A percentile compares a stretch with the other conserved stretches of the same genome.
phyloP scores from a whole-genome alignment of 2,888 invertebrate genomes.

The Andrena chrysosceles region DNA sequence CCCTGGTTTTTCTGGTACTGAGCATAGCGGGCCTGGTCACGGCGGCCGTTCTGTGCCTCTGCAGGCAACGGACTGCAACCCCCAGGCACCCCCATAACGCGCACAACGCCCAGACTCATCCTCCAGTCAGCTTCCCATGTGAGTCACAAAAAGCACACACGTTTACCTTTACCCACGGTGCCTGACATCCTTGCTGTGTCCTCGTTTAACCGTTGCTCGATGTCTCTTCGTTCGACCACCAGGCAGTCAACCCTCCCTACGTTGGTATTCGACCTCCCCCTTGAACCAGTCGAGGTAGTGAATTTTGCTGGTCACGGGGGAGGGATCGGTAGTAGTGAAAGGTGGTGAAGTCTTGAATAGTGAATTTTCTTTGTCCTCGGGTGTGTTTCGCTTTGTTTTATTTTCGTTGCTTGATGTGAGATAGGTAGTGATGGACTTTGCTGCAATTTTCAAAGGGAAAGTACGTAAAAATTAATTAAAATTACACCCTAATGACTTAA shows the following conservation, averaged over 20 bases:
- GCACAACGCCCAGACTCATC: slow-evolving; percentile 82
- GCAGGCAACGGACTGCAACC: slow-evolving; percentile 88
- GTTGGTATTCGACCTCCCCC: too few relatives aligned
- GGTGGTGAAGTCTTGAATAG: too few relatives aligned
- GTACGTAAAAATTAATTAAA: too few relatives aligned
- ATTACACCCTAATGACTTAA: too few relatives aligned
- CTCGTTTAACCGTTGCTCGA: slow-evolving; percentile 51
- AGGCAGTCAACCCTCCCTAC: slow-evolving; percentile 31
- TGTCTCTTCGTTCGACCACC: slow-evolving; percentile 30
- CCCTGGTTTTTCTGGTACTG: slow-evolving; percentile 90
- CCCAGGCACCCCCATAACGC: slow-evolving; percentile 82
- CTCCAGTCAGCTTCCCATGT: slow-evolving; percentile 84
- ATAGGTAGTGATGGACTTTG: too few relatives aligned
- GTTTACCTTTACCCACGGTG: slow-evolving; percentile 40
- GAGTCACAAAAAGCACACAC: slow-evolving; percentile 75
- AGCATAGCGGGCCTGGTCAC: slow-evolving; percentile 89
- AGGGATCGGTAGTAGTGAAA: too few relatives aligned
- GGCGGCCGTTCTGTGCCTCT: slow-evolving; percentile 91
- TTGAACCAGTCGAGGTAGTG: too few relatives aligned
- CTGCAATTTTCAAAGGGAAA: too few relatives aligned
- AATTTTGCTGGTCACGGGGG: too few relatives aligned
- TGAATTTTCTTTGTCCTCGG: too few relatives aligned
- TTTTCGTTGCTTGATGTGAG: too few relatives aligned
- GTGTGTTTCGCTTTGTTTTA: too few relatives aligned
- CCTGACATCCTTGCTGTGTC: slow-evolving; percentile 32